Evolutionary conservation across 2,797 vertebrate species (phyloP).

Genomic region (Neoniphon sammara): DNA sequence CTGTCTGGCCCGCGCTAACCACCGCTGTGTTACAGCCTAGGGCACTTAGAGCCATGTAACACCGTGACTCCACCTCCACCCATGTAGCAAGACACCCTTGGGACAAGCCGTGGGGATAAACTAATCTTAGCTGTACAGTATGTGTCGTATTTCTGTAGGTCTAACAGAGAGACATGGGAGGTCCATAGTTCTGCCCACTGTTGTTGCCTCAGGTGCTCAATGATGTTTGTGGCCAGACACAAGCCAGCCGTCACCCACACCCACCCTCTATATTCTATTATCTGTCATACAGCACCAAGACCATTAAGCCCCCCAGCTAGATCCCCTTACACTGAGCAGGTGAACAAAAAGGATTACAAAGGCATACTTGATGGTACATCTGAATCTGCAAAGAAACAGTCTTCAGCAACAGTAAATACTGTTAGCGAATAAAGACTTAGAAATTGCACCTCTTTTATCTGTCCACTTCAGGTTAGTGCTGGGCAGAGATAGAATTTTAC

Average conservation of each 20-base stretch:
- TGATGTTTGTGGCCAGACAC: slow-evolving; percentile 53
- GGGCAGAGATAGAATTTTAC: no score
- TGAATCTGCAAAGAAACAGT: no score
- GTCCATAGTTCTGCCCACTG: slow-evolving; percentile 46
- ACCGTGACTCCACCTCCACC: slow-evolving; percentile 46
- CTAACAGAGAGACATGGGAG: slow-evolving; percentile 47
- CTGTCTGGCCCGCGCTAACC: slow-evolving; percentile 35
- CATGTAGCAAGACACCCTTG: slow-evolving; percentile 44
- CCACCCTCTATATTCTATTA: slow-evolving; percentile 51
- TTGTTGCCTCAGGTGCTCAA: slow-evolving; percentile 54
- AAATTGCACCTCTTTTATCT: no score
- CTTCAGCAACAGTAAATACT: slow-evolving; percentile 4
- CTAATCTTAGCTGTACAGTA: slow-evolving; percentile 31
- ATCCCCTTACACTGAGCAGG: slow-evolving; percentile 49
- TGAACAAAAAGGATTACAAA: slow-evolving; percentile 64
- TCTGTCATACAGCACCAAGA: slow-evolving; percentile 55
- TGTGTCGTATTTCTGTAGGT: slow-evolving; percentile 21
- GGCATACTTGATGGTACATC: not conserved
- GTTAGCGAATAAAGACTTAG: no score
- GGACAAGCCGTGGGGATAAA: slow-evolving; percentile 57
- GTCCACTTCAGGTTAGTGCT: no score
- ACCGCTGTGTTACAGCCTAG: slow-evolving; percentile 40
- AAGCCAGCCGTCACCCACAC: slow-evolving; percentile 27
- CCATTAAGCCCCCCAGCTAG: slow-evolving; percentile 65
- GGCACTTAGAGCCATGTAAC: slow-evolving; percentile 56